phyloP scores from a whole-genome alignment of 1,140 invertebrate species.

The honey bee (Apis mellifera) region DNA sequence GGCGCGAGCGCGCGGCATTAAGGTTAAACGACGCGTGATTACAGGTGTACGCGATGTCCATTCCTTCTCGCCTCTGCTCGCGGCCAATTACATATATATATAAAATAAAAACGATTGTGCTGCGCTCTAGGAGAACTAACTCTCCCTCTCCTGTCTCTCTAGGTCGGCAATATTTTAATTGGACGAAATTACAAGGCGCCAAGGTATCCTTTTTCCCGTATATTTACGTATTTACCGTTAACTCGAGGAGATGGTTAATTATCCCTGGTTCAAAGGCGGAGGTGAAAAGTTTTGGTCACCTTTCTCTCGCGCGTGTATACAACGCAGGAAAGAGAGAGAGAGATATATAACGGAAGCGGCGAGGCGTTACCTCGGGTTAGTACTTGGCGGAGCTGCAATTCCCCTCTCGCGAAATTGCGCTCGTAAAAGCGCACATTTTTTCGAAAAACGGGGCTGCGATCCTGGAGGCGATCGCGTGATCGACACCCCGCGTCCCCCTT shows the following conservation, averaged over 20 bases:
- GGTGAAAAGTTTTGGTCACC: slow-evolving; percentile 56
- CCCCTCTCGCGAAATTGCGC: slow-evolving; percentile 40
- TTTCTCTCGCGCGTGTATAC: background rate
- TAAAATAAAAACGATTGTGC: slow-evolving; percentile 48
- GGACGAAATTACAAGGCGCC: slow-evolving; percentile 71
- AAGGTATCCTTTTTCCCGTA: slow-evolving; percentile 19
- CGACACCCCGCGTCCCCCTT: background rate
- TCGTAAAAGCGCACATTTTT: slow-evolving; percentile 33
- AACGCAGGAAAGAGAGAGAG: slow-evolving; percentile 1
- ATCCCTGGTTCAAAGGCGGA: slow-evolving; percentile 61
- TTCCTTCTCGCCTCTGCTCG: background rate
- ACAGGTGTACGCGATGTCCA: slow-evolving; percentile 11
- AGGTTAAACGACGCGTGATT: slow-evolving; percentile 32
- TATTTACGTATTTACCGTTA: slow-evolving; percentile 62
- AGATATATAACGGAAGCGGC: slow-evolving; percentile 44
- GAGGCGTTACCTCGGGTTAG: background rate
- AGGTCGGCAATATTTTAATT: slow-evolving; percentile 72
- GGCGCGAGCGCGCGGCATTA: background rate
- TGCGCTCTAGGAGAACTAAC: slow-evolving; percentile 41
- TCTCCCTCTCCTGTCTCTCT: slow-evolving; percentile 10
- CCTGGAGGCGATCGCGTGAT: slow-evolving; percentile 18
- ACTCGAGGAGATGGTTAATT: slow-evolving; percentile 58
- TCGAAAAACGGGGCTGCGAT: background rate
- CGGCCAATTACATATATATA: slow-evolving; percentile 34
- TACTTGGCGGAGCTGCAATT: slow-evolving; percentile 25